Conservation (phyloP, 2,113 vertebrate genomes). For the Coptodon rendalli region DNA sequence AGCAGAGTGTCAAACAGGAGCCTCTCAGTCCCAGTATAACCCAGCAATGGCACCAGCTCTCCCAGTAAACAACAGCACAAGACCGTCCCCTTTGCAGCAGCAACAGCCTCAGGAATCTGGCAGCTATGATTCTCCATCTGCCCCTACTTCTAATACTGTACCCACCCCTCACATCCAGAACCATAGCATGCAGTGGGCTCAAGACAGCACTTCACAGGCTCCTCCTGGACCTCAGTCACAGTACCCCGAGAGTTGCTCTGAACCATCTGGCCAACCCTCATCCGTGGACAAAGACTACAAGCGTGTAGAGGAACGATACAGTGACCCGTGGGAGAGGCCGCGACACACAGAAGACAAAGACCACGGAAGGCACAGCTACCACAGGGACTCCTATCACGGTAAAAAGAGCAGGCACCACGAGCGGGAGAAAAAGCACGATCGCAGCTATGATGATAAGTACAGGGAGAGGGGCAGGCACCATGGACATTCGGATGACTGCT, state of each 20-base stretch:
- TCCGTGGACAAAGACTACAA: constrained; percentile 73
- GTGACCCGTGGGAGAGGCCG: constrained; percentile 85
- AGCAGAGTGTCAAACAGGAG: constrained; percentile 61
- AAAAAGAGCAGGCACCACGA: constrained; percentile 84
- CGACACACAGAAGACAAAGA: constrained; percentile 76
- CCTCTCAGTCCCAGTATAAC: constrained; percentile 72
- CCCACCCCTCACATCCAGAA: constrained; percentile 36
- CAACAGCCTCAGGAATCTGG: constrained; percentile 74
- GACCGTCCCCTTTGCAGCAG: constrained; percentile 68
- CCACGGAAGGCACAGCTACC: constrained; percentile 74
- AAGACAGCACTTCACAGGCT: constrained; percentile 66
- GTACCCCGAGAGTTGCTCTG: constrained; percentile 67
- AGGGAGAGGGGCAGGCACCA: constrained; percentile 75
- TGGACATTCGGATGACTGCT: constrained; percentile 69
- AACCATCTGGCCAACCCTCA: constrained; percentile 73
- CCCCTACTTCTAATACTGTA: constrained; percentile 26
- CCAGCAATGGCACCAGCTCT: constrained; percentile 53
- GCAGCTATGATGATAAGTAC: constrained; percentile 55
- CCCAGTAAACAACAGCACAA: constrained; percentile 59
- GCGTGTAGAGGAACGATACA: constrained; percentile 79
- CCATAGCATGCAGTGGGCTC: constrained; percentile 74
- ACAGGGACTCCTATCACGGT: constrained; percentile 80
- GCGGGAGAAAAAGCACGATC: constrained; percentile 68
- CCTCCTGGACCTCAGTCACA: constrained; percentile 62
- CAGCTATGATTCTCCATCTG: constrained; percentile 68